Conservation (phyloP, 2,888 invertebrate species). For the Agriopis marginaria region DNA sequence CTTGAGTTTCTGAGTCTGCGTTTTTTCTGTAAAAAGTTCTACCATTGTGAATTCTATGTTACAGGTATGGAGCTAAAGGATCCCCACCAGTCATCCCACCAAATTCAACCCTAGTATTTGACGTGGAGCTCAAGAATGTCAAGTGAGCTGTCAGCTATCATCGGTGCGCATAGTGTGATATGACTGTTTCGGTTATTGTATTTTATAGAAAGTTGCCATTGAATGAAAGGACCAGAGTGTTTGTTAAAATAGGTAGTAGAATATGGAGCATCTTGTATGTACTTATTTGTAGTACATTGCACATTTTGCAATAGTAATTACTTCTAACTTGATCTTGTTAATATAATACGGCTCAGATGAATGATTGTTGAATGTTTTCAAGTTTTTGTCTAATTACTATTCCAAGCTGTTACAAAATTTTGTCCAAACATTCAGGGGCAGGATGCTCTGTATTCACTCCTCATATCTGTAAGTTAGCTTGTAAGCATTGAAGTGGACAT, state of each 20-base stretch:
- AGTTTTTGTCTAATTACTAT: conserved; percentile 8
- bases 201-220: conserved; percentile 63
- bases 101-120: conserved; percentile 94
- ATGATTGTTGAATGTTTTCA: not conserved
- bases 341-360: not conserved
- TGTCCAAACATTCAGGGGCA: conserved; percentile 11
- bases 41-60: not conserved
- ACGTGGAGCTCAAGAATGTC: conserved; percentile 95
- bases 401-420: conserved; percentile 1
- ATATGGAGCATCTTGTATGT: conserved; percentile 50
- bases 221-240: conserved; percentile 53
- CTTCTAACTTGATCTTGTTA: conserved; percentile 5
- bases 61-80: conserved; percentile 91
- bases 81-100: conserved; percentile 95
- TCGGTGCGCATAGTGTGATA: conserved; percentile 57
- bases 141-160: conserved; percentile 76
- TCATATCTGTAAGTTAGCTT: conserved; percentile 56
- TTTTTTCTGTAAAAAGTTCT: no score
- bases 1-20: no score
- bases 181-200: conserved; percentile 60
- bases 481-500: conserved; percentile 61
- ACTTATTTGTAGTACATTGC: conserved; percentile 4
- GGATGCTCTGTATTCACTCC: conserved; percentile 57
- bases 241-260: conserved; percentile 43
- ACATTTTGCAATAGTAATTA: conserved; percentile 12